These are phyloP conservation scores for Triplophysa siluroides DNA, from an alignment of 2,113 vertebrate species.

Conservation along the genomic window DNA sequence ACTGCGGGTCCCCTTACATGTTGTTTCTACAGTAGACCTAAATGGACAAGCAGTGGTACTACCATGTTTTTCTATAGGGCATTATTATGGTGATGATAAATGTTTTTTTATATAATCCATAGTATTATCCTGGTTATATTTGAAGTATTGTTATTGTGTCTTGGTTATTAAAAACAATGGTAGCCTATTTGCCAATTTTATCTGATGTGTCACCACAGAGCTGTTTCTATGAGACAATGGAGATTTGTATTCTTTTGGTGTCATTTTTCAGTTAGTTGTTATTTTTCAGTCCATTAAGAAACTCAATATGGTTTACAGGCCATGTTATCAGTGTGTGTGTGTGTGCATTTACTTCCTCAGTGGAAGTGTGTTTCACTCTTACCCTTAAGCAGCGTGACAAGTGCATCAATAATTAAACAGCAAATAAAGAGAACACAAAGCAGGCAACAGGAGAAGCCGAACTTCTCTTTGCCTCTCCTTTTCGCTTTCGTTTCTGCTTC, in stretches of 20 bases:
- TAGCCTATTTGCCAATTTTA: no score
- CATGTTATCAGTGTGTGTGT: neutral
- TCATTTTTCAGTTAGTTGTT: neutral
- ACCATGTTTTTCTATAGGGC: no score
- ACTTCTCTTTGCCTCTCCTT: slow-evolving; percentile 28
- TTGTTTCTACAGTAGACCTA: no score
- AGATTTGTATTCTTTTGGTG: neutral
- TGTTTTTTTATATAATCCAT: no score
- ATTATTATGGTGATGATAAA: no score
- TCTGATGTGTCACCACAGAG: no score
- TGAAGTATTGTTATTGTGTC: no score
- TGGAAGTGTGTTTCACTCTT: slow-evolving; percentile 43
- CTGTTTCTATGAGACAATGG: no score
- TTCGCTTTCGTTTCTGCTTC: slow-evolving; percentile 31
- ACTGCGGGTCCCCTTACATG: no score
- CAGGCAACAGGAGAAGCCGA: slow-evolving; percentile 8
- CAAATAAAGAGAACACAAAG: slow-evolving; percentile 58
- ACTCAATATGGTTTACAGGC: no score
- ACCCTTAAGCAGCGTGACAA: slow-evolving; percentile 56
- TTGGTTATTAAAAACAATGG: no score
- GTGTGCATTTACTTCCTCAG: neutral
- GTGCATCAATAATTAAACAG: slow-evolving; percentile 69
- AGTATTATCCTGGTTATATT: neutral
- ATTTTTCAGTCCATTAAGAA: neutral
- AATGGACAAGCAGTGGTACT: no score